Evolutionary conservation across 92 coral and sea anemone genomes (phyloP).

Genomic region (Paragorgia papillata): DNA sequence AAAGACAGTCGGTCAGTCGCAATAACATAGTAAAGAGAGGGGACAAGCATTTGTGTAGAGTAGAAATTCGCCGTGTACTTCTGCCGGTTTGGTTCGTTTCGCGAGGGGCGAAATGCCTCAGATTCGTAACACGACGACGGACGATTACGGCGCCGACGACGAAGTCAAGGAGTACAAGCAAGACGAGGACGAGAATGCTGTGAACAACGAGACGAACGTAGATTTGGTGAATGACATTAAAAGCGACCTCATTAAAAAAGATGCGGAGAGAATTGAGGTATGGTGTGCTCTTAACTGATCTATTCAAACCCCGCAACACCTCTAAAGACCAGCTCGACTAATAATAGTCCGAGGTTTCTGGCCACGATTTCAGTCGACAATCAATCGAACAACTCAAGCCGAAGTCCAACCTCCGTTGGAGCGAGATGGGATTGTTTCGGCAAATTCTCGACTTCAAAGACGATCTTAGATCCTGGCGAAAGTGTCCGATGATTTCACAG

Average conservation of each 20-base stretch:
- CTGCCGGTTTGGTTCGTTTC: background rate
- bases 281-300: slow-evolving; percentile 27
- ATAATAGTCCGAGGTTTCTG: background rate
- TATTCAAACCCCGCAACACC: slow-evolving; percentile 21
- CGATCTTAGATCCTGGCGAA: slow-evolving; percentile 40
- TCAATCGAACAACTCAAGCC: no score
- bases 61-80: background rate
- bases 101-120: slow-evolving; percentile 78
- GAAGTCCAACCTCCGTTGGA: no score
- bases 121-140: slow-evolving; percentile 87
- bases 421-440: slow-evolving; percentile 28
- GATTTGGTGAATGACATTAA: slow-evolving; percentile 99
- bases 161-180: slow-evolving; percentile 97
- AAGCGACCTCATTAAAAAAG: slow-evolving; percentile 96
- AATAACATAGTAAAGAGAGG: slow-evolving; percentile 67
- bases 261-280: slow-evolving; percentile 96
- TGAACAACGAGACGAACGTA: slow-evolving; percentile 89
- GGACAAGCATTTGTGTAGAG: background rate
- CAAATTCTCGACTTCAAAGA: slow-evolving; percentile 47
- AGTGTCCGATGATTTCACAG: slow-evolving; percentile 39
- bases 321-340: no score
- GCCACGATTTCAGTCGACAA: background rate
- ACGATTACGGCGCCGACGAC: slow-evolving; percentile 97
- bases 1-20: slow-evolving; percentile 64
- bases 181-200: slow-evolving; percentile 94